These are phyloP conservation scores for Drosophila stalkeri DNA, from an alignment of 2,888 invertebrate species.

Conservation along the genomic window DNA sequence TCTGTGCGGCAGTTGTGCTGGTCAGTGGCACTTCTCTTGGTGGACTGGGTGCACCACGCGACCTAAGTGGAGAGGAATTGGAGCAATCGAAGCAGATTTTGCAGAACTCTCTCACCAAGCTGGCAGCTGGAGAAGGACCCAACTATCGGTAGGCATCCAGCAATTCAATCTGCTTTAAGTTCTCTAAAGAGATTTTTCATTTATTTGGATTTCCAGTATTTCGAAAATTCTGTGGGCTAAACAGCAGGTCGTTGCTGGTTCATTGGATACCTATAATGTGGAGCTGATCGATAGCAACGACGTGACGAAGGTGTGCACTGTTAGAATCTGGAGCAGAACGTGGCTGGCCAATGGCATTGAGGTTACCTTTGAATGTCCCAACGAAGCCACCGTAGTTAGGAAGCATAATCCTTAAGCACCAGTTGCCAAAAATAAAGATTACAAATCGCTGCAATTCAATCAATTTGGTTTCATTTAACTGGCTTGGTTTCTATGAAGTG, in stretches of 20 bases:
- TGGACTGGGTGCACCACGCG: neutral
- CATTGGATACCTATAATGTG: conserved; percentile 43
- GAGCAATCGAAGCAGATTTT: neutral
- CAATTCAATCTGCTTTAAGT: neutral
- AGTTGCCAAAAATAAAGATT: neutral
- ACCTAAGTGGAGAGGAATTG: conserved; percentile 26
- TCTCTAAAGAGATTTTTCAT: neutral
- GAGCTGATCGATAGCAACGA: conserved; percentile 52
- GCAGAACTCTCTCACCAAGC: conserved; percentile 38
- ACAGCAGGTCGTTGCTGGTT: conserved; percentile 65
- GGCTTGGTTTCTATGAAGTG: too few relatives aligned
- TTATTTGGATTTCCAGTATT: conserved; percentile 42
- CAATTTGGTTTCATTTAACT: neutral
- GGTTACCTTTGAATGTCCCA: conserved; percentile 61
- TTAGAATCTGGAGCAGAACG: conserved; percentile 62
- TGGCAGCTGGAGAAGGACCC: conserved; percentile 62
- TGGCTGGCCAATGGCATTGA: conserved; percentile 68
- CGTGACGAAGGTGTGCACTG: conserved; percentile 46
- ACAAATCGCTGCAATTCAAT: neutral
- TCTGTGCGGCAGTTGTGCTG: conserved; percentile 38
- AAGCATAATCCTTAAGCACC: conserved; percentile 45
- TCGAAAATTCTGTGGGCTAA: conserved; percentile 48
- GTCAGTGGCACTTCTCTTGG: conserved; percentile 19
- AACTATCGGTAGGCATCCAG: conserved; percentile 43
- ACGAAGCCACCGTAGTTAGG: conserved; percentile 41